These are phyloP conservation scores for Fissipunctia ypsillon DNA, from an alignment of 2,888 invertebrate genomes.

Conservation along the genomic window DNA sequence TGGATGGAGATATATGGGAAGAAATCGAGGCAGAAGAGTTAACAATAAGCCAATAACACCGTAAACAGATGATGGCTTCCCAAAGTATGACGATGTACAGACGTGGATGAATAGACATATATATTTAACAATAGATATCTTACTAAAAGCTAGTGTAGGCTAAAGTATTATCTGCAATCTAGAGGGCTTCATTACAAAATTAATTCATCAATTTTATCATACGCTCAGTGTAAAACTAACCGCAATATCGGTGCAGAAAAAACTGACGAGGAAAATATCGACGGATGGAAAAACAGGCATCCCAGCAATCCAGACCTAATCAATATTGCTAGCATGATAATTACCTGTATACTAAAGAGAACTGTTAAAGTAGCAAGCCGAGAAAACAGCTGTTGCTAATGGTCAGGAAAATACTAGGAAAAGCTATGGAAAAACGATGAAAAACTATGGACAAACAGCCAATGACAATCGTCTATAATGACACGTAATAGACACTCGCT, in stretches of 20 bases:
- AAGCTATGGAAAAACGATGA: too few species aligned
- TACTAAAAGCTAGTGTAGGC: background rate
- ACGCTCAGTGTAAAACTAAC: background rate
- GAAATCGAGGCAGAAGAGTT: rapidly evolving
- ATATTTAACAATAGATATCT: too few species aligned
- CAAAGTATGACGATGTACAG: background rate
- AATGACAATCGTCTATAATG: slow-evolving; percentile 11
- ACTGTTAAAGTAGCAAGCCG: background rate
- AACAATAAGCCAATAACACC: too few species aligned
- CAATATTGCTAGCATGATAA: background rate
- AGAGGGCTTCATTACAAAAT: background rate
- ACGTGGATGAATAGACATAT: too few species aligned
- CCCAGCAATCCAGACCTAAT: background rate
- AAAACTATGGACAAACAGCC: background rate
- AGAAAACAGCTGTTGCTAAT: background rate
- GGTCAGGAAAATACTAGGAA: background rate
- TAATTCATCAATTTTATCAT: background rate
- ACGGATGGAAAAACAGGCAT: background rate
- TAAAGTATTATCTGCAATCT: background rate
- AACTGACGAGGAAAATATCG: background rate
- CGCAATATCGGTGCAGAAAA: background rate
- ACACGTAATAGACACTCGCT: slow-evolving; percentile 63
- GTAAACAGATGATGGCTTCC: background rate
- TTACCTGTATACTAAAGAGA: background rate
- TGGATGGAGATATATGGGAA: background rate